Percentiles rank a stretch among this genome's conserved stretches.
phyloP scores from a whole-genome alignment of 2,888 invertebrate species.

The Onthophagus sagittarius region DNA sequence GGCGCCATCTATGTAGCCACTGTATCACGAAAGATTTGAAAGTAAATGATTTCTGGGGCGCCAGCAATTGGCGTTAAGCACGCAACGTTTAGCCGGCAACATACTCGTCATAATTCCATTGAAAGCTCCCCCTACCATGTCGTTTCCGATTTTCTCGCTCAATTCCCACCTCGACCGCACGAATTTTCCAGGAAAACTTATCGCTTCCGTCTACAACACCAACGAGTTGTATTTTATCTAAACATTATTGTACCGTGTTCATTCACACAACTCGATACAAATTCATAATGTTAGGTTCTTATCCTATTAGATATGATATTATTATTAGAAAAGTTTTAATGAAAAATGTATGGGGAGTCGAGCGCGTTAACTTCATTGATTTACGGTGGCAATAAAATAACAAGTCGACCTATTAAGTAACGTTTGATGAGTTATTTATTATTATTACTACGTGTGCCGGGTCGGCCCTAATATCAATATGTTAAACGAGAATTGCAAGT shows the following conservation, averaged over 20 bases:
- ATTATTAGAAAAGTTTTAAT: too few relatives aligned
- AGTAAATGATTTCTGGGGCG: constrained; percentile 14
- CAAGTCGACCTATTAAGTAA: constrained; percentile 9
- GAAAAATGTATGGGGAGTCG: background rate
- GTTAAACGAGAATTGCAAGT: constrained; percentile 20
- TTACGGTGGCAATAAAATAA: constrained; percentile 11
- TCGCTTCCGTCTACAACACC: background rate
- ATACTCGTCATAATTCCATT: background rate
- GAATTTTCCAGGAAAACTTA: background rate
- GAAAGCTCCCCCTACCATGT: background rate
- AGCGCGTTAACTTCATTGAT: constrained; percentile 2
- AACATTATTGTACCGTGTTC: too few relatives aligned
- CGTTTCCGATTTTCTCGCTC: constrained; percentile 11
- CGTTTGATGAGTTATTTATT: constrained; percentile 10
- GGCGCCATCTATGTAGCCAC: constrained; percentile 9
- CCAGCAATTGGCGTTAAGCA: constrained; percentile 8
- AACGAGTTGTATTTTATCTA: too few relatives aligned
- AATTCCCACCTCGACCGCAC: background rate
- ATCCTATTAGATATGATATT: too few relatives aligned
- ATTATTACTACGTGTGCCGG: background rate
- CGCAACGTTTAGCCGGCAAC: background rate
- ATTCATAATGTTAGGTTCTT: too few relatives aligned
- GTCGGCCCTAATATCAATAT: constrained; percentile 18
- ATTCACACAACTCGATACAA: too few relatives aligned
- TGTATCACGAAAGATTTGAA: constrained; percentile 16